Evolutionary conservation across 2,113 vertebrate genomes (phyloP), one percentile per base, ranked within the genome.

Genomic region (Microtus montanus): DNA sequence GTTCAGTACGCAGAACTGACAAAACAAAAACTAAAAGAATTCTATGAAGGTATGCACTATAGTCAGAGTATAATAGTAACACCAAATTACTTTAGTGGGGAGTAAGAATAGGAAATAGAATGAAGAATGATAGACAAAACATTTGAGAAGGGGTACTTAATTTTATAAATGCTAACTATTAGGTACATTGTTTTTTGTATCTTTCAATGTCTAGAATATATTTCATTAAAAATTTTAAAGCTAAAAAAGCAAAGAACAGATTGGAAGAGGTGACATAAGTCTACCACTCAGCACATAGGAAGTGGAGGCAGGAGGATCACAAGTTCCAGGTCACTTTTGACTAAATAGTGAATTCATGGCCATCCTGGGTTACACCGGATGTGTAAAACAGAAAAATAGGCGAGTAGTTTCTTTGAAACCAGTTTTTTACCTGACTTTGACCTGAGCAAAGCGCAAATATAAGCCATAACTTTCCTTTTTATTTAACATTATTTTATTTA

Each of bases 401-500:
- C 2, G 13, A 52, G 26, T 15, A 63, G 8, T 78, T 49, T 83
- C 35, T 70, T 85, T 22, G 33, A 90, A 92, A 90, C 20, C 66
- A 89, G 38, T 28, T 87, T 86, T 93, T 87, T 90, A 92, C 61
- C 2, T 89, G 9, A 63, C 26, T 68, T 5, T 26, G 93, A 88
- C 24, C 79, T 83, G 90, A 98, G 87, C 20, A 96, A 41, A 66
- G 3, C 12, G 10, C 71, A 96, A 95, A 93, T 78, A 90, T 92
- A 63, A 95, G 54, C 47, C 92, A 88, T 84, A 93, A 75, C 75
- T 98, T 84, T 86, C 33, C 26, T 92, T 90, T 35, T 95, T 97
- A 84, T 49, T 96, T 95, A 80, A 91, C 35, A 33, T 94, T 97
- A 84, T 44, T 4, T 15, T 49, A 91, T 33, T 5, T 63, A 41